These are phyloP conservation scores for Dipus sagitta DNA, from an alignment of 2,797 vertebrate species.

Conservation along the genomic window DNA sequence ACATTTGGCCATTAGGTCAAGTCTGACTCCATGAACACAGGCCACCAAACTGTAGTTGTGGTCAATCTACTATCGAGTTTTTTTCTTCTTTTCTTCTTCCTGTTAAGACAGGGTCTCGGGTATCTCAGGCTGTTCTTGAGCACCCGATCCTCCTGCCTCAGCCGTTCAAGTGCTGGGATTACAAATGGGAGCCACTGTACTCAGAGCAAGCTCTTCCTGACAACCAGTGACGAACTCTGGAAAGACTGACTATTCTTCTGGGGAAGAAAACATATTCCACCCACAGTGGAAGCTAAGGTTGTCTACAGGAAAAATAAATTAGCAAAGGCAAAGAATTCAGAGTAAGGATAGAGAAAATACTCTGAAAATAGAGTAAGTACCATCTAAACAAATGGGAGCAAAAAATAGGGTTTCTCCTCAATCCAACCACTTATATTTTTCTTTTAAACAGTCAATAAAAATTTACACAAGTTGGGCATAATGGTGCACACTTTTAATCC, in stretches of 20 bases:
- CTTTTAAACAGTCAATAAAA: slow-evolving; percentile 74
- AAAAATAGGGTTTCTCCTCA: slow-evolving; percentile 36
- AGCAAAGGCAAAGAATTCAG: slow-evolving; percentile 50
- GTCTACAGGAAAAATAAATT: slow-evolving; percentile 42
- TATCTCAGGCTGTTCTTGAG: neutral
- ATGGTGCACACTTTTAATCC: too few relatives aligned
- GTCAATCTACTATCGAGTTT: neutral
- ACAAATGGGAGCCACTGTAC: neutral
- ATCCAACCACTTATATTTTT: slow-evolving; percentile 45
- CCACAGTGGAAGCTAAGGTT: slow-evolving; percentile 60
- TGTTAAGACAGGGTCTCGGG: neutral
- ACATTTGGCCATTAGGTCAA: slow-evolving; percentile 54
- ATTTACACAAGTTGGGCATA: slow-evolving; percentile 36
- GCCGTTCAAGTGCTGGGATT: neutral
- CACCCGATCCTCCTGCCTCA: neutral
- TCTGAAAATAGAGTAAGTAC: slow-evolving; percentile 51
- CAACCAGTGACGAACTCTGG: slow-evolving; percentile 65
- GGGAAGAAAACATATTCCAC: slow-evolving; percentile 62
- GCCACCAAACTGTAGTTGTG: neutral
- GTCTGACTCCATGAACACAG: slow-evolving; percentile 27
- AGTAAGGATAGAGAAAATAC: neutral
- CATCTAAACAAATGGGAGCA: slow-evolving; percentile 48
- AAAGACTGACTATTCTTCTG: slow-evolving; percentile 33
- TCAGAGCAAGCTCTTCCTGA: neutral
- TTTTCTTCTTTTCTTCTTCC: neutral